These are phyloP conservation scores for Hipparchia semele DNA, from an alignment of 2,888 invertebrate genomes.

Conservation along the genomic window DNA sequence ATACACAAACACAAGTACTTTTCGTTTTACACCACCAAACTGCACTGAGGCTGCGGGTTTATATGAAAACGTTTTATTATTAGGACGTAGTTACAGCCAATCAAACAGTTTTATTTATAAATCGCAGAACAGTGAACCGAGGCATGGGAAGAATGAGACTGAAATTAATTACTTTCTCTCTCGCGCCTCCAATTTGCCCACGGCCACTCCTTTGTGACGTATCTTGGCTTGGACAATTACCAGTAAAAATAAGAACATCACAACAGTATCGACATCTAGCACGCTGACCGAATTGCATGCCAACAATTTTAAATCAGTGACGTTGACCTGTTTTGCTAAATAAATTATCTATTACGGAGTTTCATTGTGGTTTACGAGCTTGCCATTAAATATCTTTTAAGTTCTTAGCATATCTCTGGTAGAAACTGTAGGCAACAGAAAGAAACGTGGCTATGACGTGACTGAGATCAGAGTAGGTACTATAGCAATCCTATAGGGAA, in stretches of 20 bases:
- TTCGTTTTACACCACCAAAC: slow-evolving; percentile 29
- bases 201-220: slow-evolving; percentile 63
- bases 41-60: slow-evolving; percentile 22
- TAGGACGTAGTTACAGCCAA: slow-evolving; percentile 44
- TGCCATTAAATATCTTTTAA: too few species aligned
- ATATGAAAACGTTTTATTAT: slow-evolving; percentile 45
- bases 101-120: slow-evolving; percentile 61
- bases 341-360: neutral
- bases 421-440: too few species aligned
- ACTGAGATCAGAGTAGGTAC: too few species aligned
- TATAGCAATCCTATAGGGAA: too few species aligned
- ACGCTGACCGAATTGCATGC: slow-evolving; percentile 74
- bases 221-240: slow-evolving; percentile 72
- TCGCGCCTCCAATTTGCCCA: slow-evolving; percentile 53
- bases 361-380: too few species aligned
- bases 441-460: too few species aligned
- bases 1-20: slow-evolving; percentile 7
- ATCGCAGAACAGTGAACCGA: slow-evolving; percentile 63
- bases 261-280: slow-evolving; percentile 74
- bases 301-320: slow-evolving; percentile 60
- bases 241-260: slow-evolving; percentile 75
- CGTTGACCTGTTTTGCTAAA: slow-evolving; percentile 33
- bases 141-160: slow-evolving; percentile 66
- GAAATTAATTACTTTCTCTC: slow-evolving; percentile 73
- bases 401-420: too few species aligned